A percentile compares a stretch with the other conserved stretches of the same genome.
These are phyloP conservation scores for Hirudinaria manillensis DNA, from an alignment of 2,888 invertebrate species.

Conservation along the genomic window DNA sequence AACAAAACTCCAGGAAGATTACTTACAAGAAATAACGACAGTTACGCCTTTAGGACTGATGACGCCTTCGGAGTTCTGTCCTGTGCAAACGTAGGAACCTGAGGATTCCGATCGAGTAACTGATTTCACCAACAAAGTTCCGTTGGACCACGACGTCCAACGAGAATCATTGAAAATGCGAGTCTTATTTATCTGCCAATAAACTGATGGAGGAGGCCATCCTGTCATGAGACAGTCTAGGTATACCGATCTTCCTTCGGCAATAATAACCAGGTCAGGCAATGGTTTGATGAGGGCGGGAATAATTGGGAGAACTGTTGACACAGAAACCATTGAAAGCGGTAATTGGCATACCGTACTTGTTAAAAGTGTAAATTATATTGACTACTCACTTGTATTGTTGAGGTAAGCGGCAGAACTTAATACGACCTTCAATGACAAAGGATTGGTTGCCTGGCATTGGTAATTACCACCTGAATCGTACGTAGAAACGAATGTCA, in stretches of 20 bases:
- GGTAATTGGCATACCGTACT: background rate
- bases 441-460: conserved; percentile 45
- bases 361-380: background rate
- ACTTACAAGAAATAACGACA: conserved; percentile 46
- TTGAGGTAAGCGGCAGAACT: conserved; percentile 43
- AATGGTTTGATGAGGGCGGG: conserved; percentile 37
- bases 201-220: conserved; percentile 42
- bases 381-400: conserved; percentile 40
- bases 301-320: conserved; percentile 15
- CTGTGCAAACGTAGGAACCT: conserved; percentile 45
- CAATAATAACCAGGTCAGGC: conserved; percentile 39
- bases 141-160: conserved; percentile 40
- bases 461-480: conserved; percentile 40
- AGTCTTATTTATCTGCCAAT: conserved; percentile 43
- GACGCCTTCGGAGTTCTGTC: conserved; percentile 42
- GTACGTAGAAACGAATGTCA: conserved; percentile 26
- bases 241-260: conserved; percentile 40
- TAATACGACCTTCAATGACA: conserved; percentile 40
- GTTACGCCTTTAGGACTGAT: conserved; percentile 39
- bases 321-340: background rate
- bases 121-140: conserved; percentile 41
- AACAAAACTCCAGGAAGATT: background rate
- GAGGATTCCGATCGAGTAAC: conserved; percentile 38
- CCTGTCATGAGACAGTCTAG: conserved; percentile 44
- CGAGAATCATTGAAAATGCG: conserved; percentile 37